Evolutionary conservation across 2,888 invertebrate species (phyloP), one percentile per base, ranked within the genome.

Genomic region (Lepidochitona cinerea): DNA sequence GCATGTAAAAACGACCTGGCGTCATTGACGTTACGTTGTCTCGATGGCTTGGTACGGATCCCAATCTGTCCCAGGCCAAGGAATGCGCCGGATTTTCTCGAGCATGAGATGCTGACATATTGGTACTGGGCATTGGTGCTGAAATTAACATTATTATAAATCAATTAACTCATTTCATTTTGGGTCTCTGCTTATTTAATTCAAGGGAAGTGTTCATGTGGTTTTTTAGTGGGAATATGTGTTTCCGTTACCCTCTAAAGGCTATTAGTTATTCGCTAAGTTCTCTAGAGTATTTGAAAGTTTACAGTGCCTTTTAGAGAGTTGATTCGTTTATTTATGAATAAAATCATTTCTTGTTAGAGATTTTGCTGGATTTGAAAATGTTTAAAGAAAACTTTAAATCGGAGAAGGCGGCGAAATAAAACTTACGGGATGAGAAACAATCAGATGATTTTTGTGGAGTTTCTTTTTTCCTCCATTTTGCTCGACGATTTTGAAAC

Each of bases 401-500:
- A n/a, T n/a, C n/a, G n/a, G n/a, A n/a, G n/a, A n/a, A n/a, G 9
- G 41, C 41, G 9, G 9, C 9, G 41, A 41, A 41, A 9, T 12
- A 18, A 12, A 36, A 66, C 66, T 37, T 36, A 66, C 66, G 35
- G 3, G 35, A 35, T 4, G 66, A 37, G 37, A 18, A 66, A 4
- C 36, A 37, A n/a, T 12, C 37, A 14, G 14, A n/a, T n/a, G n/a
- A 36, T 37, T 66, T 66, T 9, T 23, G 35, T 3, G 37, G 35
- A 36, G 37, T 37, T 36, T 37, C 66, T 23, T 37, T 66, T 36
- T 37, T 35, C 14, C 66, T 26, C 66, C 66, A 66, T 66, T 66
- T 66, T n/a, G 66, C 66, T 66, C 66, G 14, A 4, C 66, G 35
- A 66, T 66, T 66, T 66, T 66, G 66, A 37, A 66, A 66, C 66